Base-by-base conservation (phyloP, 2,888 invertebrate genomes). In the Metallyticus violacea region DNA sequence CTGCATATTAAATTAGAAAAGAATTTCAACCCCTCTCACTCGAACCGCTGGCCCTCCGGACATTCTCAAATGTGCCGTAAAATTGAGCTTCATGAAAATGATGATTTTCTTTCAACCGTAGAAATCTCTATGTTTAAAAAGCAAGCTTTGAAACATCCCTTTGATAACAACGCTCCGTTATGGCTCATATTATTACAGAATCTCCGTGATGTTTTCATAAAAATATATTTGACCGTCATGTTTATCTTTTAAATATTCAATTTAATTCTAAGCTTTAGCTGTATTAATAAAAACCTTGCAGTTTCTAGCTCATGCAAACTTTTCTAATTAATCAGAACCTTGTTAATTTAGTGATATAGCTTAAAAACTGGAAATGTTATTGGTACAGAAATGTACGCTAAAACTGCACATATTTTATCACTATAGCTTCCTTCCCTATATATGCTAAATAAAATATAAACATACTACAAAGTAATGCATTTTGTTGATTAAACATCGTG, bases 1-100 rank as follows among this genome's bases (percentile, higher is more conserved):
- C 40, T 62, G 81, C 29, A 81, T 81, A 81, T 81, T 81, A 81
- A 81, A 81, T n/a, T 30, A 81, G 81, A 81, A 62, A 62, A 62
- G 40, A 62, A 62, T 62, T 62, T 62, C 40, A 62, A 62, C 40
- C 40, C 81, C 81, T 40, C 30, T 81, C 30, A 30, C 81, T 30
- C 81, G 30, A 81, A 81, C 81, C 30, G 25, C 30, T 30, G 29
- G 81, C 81, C 81, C 81, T n/a, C 26, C 81, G 30, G 81, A 25
- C 81, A 81, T 81, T 81, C 81, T 81, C 30, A 81, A 81, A 81
- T 81, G 30, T 81, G 30, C 29, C 81, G 81, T 81, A 81, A 81
- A 81, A 81, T 81, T 29, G 30, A 81, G 81, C 30, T 81, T 81
- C 81, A 81, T 81, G 30, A 81, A 81, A 81, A 81, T 30, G 30